Evolutionary conservation across 2,888 invertebrate genomes (phyloP).

Genomic region (Nowickia ferox): DNA sequence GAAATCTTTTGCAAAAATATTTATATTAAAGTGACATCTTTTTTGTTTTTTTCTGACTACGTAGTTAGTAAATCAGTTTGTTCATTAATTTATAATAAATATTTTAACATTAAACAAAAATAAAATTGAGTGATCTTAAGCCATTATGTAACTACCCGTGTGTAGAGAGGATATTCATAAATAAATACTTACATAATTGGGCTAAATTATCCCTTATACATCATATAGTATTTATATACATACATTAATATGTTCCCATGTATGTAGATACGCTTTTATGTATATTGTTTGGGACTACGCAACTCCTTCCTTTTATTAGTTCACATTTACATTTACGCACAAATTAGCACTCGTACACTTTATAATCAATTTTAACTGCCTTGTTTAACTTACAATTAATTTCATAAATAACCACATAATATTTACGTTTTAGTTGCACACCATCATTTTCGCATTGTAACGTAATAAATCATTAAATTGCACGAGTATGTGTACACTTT

Average conservation of each 20-base stretch:
- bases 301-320: neutral
- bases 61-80: no score
- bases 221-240: no score
- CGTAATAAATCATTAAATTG: neutral
- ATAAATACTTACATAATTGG: neutral
- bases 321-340: neutral
- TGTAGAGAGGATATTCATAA: neutral
- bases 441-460: neutral
- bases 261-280: neutral
- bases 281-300: neutral
- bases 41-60: no score
- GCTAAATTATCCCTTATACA: slow-evolving; percentile 25
- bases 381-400: neutral
- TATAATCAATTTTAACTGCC: neutral
- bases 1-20: no score
- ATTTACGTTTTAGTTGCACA: neutral
- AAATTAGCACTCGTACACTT: neutral
- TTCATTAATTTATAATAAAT: no score
- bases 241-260: no score
- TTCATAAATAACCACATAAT: neutral
- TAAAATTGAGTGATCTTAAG: slow-evolving; percentile 1
- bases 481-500: neutral
- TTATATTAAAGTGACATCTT: no score
- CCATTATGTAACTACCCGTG: neutral
- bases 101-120: no score